Evolutionary conservation across 2,888 invertebrate species (phyloP).

Genomic region (Tipula unca): DNA sequence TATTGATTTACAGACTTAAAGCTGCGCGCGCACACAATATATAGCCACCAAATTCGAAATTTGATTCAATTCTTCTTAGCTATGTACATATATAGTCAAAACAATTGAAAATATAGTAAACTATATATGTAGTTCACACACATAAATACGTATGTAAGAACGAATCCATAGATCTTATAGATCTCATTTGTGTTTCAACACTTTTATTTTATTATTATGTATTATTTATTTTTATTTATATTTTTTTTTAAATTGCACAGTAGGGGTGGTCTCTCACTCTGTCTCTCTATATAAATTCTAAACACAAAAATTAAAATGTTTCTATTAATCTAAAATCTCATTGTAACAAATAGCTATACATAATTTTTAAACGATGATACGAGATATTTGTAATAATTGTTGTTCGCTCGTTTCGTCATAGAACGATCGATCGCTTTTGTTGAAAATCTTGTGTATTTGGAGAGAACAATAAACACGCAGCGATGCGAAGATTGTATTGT

Average conservation of each 20-base stretch:
- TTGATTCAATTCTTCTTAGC: neutral
- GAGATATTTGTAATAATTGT: neutral
- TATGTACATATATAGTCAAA: neutral
- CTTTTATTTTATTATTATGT: too few species aligned
- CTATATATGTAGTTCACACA: neutral
- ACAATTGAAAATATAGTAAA: neutral
- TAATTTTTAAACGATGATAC: slow-evolving; percentile 14
- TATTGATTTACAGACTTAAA: neutral
- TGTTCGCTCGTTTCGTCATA: neutral
- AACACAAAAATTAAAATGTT: neutral
- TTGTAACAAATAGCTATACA: neutral
- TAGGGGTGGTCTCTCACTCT: neutral
- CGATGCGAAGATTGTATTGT: neutral
- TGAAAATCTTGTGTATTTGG: neutral
- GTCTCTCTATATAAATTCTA: neutral
- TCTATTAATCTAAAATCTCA: neutral
- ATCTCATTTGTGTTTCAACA: neutral
- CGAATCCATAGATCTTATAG: neutral
- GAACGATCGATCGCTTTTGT: neutral
- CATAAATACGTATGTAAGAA: neutral
- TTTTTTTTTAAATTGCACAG: neutral
- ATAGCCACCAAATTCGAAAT: neutral
- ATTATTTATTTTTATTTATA: too few species aligned
- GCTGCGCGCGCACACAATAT: neutral
- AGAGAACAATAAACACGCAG: neutral